phyloP scores from a whole-genome alignment of 2,888 invertebrate species.

The Antitype chi region DNA sequence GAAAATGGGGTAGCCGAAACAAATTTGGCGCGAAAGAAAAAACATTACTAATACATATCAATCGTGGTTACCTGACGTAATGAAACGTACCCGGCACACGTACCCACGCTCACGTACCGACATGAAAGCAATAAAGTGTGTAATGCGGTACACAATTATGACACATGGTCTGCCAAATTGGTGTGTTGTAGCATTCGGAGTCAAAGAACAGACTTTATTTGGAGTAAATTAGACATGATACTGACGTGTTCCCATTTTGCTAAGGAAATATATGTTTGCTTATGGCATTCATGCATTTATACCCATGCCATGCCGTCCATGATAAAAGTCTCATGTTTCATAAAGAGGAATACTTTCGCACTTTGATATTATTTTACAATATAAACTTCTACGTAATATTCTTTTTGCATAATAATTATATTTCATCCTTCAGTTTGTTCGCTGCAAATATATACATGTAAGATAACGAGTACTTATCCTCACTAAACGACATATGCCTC shows the following conservation, averaged over 20 bases:
- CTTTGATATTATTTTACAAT: not conserved
- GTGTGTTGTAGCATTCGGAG: slow-evolving; percentile 49
- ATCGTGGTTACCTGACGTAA: slow-evolving; percentile 63
- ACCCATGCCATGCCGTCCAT: not conserved
- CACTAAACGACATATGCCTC: not conserved
- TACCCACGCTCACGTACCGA: slow-evolving; percentile 56
- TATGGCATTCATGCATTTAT: not conserved
- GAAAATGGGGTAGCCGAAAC: slow-evolving; percentile 42
- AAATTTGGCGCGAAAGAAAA: slow-evolving; percentile 54
- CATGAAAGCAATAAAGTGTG: slow-evolving; percentile 58
- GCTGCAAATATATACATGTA: not conserved
- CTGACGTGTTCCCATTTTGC: slow-evolving; percentile 36
- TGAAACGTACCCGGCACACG: slow-evolving; percentile 54
- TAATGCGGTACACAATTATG: slow-evolving; percentile 66
- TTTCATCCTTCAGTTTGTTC: not conserved
- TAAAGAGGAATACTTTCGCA: not conserved
- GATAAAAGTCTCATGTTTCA: slow-evolving; percentile 4
- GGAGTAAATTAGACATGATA: slow-evolving; percentile 57
- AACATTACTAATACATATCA: slow-evolving; percentile 60
- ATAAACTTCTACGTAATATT: not conserved
- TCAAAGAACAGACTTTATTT: slow-evolving; percentile 50
- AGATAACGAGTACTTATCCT: not conserved
- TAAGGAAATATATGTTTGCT: slow-evolving; percentile 14
- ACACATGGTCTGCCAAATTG: slow-evolving; percentile 60
- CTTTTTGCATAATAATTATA: not conserved